A percentile compares a stretch with the other conserved stretches of the same genome.
Conservation (phyloP, 2,888 invertebrate species). For the Drosophila meridiana region DNA sequence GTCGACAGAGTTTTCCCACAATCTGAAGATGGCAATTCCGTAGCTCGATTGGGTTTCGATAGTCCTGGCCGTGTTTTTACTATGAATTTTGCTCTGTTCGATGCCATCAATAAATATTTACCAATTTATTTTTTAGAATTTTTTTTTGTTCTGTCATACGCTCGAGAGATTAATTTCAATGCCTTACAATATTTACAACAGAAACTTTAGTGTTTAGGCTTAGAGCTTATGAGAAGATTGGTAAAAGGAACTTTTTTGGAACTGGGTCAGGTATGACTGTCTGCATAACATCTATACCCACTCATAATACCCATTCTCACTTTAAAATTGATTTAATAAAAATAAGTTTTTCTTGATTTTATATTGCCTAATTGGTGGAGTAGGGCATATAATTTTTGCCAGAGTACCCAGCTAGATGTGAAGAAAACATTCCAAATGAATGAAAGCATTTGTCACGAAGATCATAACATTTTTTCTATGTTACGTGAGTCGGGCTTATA, state of each 20-base stretch:
- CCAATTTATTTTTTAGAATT: not conserved
- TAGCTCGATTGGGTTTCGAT: no score
- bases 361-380: no score
- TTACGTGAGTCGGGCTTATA: not conserved
- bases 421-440: not conserved
- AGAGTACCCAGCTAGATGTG: no score
- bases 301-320: no score
- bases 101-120: constrained; percentile 15
- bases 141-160: not conserved
- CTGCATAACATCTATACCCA: no score
- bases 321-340: no score
- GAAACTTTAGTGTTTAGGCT: no score
- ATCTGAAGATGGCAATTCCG: not conserved
- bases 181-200: not conserved
- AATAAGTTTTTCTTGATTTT: no score
- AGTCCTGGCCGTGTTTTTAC: not conserved
- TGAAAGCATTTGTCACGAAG: not conserved
- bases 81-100: constrained; percentile 30
- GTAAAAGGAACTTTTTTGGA: no score
- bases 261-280: no score
- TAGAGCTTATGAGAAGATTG: no score
- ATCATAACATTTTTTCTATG: not conserved
- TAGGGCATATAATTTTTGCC: no score
- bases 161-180: not conserved
- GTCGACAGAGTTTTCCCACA: not conserved